Base-by-base conservation (phyloP, 2,888 invertebrate species). In the Melanargia galathea region DNA sequence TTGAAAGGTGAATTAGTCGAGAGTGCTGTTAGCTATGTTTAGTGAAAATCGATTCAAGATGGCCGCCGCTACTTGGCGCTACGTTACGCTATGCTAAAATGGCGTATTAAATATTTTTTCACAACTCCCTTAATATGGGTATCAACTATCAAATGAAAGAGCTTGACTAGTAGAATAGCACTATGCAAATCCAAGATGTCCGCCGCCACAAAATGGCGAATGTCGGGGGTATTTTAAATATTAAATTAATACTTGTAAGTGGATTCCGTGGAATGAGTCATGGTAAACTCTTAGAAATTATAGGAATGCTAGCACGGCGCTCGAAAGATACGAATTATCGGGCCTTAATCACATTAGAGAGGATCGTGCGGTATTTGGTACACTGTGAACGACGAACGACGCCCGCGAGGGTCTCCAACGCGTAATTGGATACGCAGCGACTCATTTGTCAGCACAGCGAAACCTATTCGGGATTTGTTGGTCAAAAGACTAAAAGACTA, bases 351-450 rank as follows among this genome's bases (percentile, higher is more conserved):
- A 77, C 80, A 79, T 83, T 82, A 80, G 70, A 72, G 67, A 71
- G 74, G 74, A 72, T 74, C 66, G 71, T 71, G 69, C 66, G 66
- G 78, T 8, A 7, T 20, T 6, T 22, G 46, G 22, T 13, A 46
- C 22, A 22, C 54, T 54, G 11, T 11, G 76, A 78, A 72, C 74
- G 74, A 76, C 74, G 76, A 78, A 72, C 74, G 74, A 76, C 74
- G 69, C 73, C 71, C 71, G 69, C 68, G 69, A 69, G 67, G 71
- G 69, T 64, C 69, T 72, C 66, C 67, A 48, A 61, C 71, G 66
- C 67, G 80, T 84, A 84, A 87, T 84, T 80, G 77, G 82, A 85
- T 84, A 84, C 78, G 78, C 74, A 76, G 76, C 77, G 79, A 71
- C 72, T 80, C 77, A 81, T 81, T 83, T 78, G 73, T 71, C 75